Base-by-base conservation (phyloP, 1,140 invertebrate species). In the Mactra quadrangularis region DNA sequence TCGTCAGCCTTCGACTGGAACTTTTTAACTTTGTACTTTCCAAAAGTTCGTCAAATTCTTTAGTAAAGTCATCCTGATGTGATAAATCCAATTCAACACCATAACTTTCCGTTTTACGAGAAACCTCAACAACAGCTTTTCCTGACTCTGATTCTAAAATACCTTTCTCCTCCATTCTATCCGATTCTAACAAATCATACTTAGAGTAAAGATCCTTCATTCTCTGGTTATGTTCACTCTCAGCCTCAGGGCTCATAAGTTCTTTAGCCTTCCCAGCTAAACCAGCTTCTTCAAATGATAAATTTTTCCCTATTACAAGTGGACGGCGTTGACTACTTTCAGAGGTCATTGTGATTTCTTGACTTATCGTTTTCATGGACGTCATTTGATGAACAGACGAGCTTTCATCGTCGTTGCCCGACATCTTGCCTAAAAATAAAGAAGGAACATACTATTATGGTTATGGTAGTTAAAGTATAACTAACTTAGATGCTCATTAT, bases 381-480 rank as follows among this genome's bases (percentile, higher is more conserved):
- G 71, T 57, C 71, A 75, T 75, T 15, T 50, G 31, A n/a, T 75
- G 71, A 33, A 75, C 38, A 22, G 71, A 45, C 1, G 71, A n/a
- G 22, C 29, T 75, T 19, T 75, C 71, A 41, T 60, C 35, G 27
- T 75, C 71, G 17, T 31, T 19, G 33, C 0, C 17, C 0, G 71
- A 75, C 11, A 57, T 60, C 2, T 25, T 57, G 3, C 71, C 71
- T 75, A 53, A 35, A 75, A 75, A 29, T 31, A n/a, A n/a, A n/a
- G n/a, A n/a, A n/a, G n/a, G n/a, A n/a, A n/a, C n/a, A n/a, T n/a
- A n/a, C n/a, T n/a, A n/a, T n/a, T n/a, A n/a, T n/a, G n/a, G n/a
- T n/a, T n/a, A n/a, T n/a, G n/a, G n/a, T n/a, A n/a, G n/a, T n/a
- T n/a, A n/a, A n/a, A n/a, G n/a, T n/a, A n/a, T n/a, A n/a, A n/a